A percentile compares a stretch with the other conserved stretches of the same genome.
Evolutionary conservation across 2,888 invertebrate species (phyloP).

Genomic region (Lepidocyrtinus sp.): DNA sequence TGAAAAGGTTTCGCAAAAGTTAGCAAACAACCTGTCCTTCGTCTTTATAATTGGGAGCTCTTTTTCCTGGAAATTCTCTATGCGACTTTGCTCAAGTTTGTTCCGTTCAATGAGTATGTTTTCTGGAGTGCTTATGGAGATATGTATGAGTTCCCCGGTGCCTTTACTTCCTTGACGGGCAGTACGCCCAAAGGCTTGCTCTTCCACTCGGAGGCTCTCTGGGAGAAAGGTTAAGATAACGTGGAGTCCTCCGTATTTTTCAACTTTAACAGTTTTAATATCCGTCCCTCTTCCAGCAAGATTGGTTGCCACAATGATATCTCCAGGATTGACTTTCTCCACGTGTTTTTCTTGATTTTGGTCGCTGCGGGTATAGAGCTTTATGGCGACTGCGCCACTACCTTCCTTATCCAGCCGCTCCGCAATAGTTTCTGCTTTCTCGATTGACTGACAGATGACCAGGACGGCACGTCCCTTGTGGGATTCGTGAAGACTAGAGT

Average conservation of each 20-base stretch:
- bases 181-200: slow-evolving; percentile 59
- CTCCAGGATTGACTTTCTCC: slow-evolving; percentile 36
- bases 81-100: slow-evolving; percentile 19
- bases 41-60: slow-evolving; percentile 28
- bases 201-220: slow-evolving; percentile 43
- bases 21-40: slow-evolving; percentile 40
- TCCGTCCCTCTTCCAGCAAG: slow-evolving; percentile 62
- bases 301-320: slow-evolving; percentile 59
- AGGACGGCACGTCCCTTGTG: slow-evolving; percentile 36
- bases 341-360: slow-evolving; percentile 44
- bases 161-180: slow-evolving; percentile 52
- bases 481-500: slow-evolving; percentile 17
- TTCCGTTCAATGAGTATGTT: slow-evolving; percentile 14
- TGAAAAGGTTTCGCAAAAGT: slow-evolving; percentile 24
- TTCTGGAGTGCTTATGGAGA: background rate
- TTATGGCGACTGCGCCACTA: background rate
- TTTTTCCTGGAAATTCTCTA: slow-evolving; percentile 22
- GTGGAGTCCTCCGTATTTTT: slow-evolving; percentile 55
- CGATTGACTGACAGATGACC: slow-evolving; percentile 55
- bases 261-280: slow-evolving; percentile 53
- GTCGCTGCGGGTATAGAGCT: slow-evolving; percentile 45
- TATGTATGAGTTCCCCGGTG: slow-evolving; percentile 44
- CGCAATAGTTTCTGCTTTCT: slow-evolving; percentile 27
- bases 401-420: background rate
- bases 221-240: slow-evolving; percentile 56